Percentiles rank a stretch among this genome's conserved stretches.
These are phyloP conservation scores for Dynastes hyllus DNA, from an alignment of 2,888 invertebrate species.

Conservation along the genomic window DNA sequence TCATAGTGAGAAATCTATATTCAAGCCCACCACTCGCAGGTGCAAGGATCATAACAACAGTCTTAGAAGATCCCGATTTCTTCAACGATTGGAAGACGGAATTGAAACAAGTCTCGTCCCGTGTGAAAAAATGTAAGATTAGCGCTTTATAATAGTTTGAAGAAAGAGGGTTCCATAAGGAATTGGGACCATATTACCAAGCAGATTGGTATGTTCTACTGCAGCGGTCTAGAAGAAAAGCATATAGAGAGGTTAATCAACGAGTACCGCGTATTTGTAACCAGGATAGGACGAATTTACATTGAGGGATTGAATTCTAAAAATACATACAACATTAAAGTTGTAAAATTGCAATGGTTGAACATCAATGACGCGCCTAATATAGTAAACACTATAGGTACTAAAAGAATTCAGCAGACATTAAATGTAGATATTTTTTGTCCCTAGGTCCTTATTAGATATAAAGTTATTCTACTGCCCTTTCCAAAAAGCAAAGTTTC, in stretches of 20 bases:
- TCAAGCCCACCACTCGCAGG: slow-evolving; percentile 98
- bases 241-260: slow-evolving; percentile 76
- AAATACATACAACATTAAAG: not conserved
- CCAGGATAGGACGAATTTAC: not conserved
- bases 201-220: slow-evolving; percentile 99
- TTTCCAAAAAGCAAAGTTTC: too few species aligned
- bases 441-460: too few species aligned
- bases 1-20: slow-evolving; percentile 95
- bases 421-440: too few species aligned
- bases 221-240: slow-evolving; percentile 90
- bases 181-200: slow-evolving; percentile 97
- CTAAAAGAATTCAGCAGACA: too few species aligned
- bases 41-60: slow-evolving; percentile 89
- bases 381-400: too few species aligned
- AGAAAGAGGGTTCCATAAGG: slow-evolving; percentile 85
- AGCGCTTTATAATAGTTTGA: slow-evolving; percentile 83
- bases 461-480: too few species aligned
- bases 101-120: slow-evolving; percentile 98
- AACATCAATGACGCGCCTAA: too few species aligned
- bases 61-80: slow-evolving; percentile 83
- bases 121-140: slow-evolving; percentile 92
- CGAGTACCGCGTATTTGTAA: not conserved
- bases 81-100: slow-evolving; percentile 84
- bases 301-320: slow-evolving; percentile 1
- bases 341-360: too few species aligned